phyloP scores from a whole-genome alignment of 2,113 vertebrate species.

The Abramis brama region DNA sequence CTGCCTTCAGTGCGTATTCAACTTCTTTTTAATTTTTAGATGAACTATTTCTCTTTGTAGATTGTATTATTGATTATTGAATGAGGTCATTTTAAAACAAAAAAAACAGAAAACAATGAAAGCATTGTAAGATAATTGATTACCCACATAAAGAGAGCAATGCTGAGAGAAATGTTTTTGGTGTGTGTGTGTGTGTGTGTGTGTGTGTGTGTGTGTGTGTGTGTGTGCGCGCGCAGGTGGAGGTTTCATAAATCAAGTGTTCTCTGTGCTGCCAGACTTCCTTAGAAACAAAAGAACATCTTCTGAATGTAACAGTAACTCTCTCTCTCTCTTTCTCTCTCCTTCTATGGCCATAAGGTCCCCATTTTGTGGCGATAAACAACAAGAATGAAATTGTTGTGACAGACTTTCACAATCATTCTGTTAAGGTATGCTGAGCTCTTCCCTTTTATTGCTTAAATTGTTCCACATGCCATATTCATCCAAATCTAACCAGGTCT shows the following conservation, averaged over 20 bases:
- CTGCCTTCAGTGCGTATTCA: slow-evolving; percentile 78
- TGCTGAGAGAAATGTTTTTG: not conserved
- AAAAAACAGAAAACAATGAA: not conserved
- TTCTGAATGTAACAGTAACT: not conserved
- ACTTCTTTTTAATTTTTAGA: not conserved
- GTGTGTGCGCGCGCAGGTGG: not conserved
- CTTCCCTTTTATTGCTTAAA: not conserved
- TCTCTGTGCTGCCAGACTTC: not conserved
- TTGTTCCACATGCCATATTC: not conserved
- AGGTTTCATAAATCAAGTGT: not conserved
- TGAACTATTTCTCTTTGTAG: not conserved
- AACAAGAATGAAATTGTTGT: slow-evolving; percentile 98
- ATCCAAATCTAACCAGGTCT: not conserved
- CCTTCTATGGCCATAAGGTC: slow-evolving; percentile 75
- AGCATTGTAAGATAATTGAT: not conserved
- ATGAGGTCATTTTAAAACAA: not conserved
- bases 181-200: too few relatives aligned
- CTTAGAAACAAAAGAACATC: not conserved
- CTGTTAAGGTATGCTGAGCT: slow-evolving; percentile 86
- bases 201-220: not conserved
- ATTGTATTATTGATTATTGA: not conserved
- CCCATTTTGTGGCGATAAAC: slow-evolving; percentile 97
- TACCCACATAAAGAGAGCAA: not conserved
- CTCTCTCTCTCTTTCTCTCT: slow-evolving; percentile 24
- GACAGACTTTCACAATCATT: slow-evolving; percentile 98